Conservation (phyloP, 2,888 invertebrate genomes). For the Vannuccia rotundouncinata region DNA sequence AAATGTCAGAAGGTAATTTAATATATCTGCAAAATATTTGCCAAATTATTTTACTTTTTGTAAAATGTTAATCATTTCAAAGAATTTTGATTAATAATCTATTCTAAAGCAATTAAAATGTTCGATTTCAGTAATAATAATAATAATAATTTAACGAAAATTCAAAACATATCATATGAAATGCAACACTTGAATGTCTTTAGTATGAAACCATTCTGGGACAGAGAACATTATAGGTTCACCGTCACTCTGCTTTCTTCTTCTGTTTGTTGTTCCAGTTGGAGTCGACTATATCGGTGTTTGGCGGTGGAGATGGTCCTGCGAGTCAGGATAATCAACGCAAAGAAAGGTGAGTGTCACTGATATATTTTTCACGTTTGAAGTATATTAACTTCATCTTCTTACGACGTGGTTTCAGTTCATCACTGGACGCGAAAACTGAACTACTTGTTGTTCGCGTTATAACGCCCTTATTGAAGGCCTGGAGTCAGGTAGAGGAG, state of each 20-base stretch:
- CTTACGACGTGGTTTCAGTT: too few relatives aligned
- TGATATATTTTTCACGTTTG: neutral
- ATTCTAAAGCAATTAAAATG: too few relatives aligned
- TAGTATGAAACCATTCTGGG: too few relatives aligned
- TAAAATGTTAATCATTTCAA: neutral
- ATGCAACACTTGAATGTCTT: too few relatives aligned
- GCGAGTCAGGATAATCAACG: neutral
- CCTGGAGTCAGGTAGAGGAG: neutral
- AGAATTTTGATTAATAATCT: too few relatives aligned
- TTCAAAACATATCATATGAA: too few relatives aligned
- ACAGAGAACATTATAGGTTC: too few relatives aligned
- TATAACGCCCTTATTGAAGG: neutral
- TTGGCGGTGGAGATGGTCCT: neutral
- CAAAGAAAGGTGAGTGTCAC: neutral
- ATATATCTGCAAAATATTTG: neutral
- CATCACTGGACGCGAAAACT: neutral
- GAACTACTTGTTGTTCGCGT: neutral
- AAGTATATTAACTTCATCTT: neutral
- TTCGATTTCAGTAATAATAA: too few relatives aligned
- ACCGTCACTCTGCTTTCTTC: neutral
- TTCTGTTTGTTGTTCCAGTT: neutral
- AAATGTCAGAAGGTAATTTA: neutral
- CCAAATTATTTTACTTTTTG: neutral
- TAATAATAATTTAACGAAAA: too few relatives aligned
- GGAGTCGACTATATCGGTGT: neutral